Conservation (phyloP, 2,888 invertebrate species). For the Elegia similella region DNA sequence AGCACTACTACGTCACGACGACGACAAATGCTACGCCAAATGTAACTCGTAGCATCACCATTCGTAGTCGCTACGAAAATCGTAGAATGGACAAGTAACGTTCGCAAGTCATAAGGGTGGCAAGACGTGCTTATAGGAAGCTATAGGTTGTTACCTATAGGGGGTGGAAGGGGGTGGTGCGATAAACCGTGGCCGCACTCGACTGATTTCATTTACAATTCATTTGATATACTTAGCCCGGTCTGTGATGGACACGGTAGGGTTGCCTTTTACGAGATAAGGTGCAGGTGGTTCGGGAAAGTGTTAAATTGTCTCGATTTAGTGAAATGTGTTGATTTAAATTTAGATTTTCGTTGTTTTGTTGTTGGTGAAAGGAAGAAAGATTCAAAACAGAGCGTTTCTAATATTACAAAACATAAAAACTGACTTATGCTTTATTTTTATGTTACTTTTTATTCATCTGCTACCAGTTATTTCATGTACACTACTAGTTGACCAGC, state of each 20-base stretch:
- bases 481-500: too few species aligned
- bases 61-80: background rate
- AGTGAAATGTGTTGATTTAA: slow-evolving; percentile 9
- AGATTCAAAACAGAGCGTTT: too few species aligned
- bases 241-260: slow-evolving; percentile 59
- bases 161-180: slow-evolving; percentile 22
- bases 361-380: background rate
- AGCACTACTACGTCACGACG: too few species aligned
- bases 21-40: too few species aligned
- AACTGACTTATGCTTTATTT: too few species aligned
- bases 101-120: background rate
- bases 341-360: background rate
- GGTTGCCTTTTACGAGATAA: slow-evolving; percentile 37
- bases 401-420: too few species aligned
- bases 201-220: slow-evolving; percentile 80
- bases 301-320: slow-evolving; percentile 5
- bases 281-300: background rate
- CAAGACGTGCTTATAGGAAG: background rate
- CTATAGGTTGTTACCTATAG: background rate
- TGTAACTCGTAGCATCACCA: background rate
- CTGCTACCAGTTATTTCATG: too few species aligned
- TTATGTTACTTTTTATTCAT: too few species aligned
- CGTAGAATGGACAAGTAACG: background rate
- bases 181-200: slow-evolving; percentile 63
- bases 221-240: slow-evolving; percentile 74